A percentile compares a stretch with the other conserved stretches of the same genome.
phyloP scores from a whole-genome alignment of 1,140 invertebrate genomes.

The Pseudoatta argentina region DNA sequence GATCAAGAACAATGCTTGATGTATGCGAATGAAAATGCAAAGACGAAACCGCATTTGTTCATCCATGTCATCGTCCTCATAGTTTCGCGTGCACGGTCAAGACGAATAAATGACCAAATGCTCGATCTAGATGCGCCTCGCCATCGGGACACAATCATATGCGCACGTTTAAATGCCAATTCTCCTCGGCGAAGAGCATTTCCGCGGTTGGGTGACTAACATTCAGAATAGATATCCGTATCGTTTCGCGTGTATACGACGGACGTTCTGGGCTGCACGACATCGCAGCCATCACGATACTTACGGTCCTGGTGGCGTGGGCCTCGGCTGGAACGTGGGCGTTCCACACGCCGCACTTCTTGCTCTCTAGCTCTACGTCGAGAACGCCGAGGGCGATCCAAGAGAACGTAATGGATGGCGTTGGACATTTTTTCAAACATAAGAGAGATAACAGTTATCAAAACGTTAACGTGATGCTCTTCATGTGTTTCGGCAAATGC shows the following conservation, averaged over 20 bases:
- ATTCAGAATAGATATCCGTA: conserved; percentile 28
- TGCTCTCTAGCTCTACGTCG: conserved; percentile 24
- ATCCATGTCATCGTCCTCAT: not conserved
- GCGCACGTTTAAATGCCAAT: conserved; percentile 28
- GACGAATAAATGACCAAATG: not conserved
- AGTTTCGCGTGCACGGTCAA: not conserved
- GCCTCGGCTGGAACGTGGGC: conserved; percentile 69
- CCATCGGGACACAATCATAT: conserved; percentile 1
- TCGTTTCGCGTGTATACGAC: not conserved
- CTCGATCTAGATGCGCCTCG: conserved; percentile 25
- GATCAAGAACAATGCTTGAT: not conserved
- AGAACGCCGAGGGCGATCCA: conserved; percentile 37
- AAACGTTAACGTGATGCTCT: not conserved
- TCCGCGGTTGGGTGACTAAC: conserved; percentile 19
- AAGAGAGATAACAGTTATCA: conserved; percentile 9
- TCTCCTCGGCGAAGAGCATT: conserved; percentile 11
- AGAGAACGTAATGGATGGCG: conserved; percentile 17
- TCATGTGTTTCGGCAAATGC: not conserved
- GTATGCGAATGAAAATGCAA: not conserved
- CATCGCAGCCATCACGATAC: conserved; percentile 57
- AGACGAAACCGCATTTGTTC: not conserved
- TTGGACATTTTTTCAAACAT: conserved; percentile 9
- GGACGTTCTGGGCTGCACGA: conserved; percentile 40
- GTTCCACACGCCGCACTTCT: conserved; percentile 65
- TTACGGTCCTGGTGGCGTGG: conserved; percentile 72